Evolutionary conservation across 2,797 vertebrate genomes (phyloP), one percentile per base, ranked within the genome.

Genomic region (Heterohyrax brucei): DNA sequence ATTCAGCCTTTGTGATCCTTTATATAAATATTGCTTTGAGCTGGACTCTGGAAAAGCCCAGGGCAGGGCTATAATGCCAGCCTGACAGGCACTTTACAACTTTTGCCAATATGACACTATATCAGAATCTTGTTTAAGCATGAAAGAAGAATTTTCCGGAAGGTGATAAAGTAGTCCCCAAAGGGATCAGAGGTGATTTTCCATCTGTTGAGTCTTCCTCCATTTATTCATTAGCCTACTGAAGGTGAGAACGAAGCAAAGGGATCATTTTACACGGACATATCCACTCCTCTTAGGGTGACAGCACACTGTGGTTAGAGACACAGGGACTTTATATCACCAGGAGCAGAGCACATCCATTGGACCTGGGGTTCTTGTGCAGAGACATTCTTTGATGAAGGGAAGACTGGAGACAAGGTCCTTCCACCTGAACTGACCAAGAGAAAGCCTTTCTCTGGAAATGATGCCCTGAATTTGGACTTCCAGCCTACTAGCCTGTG

Each of bases 121-220:
- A 95, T 97, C 84, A 96, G 97, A 95, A 97, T 89, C 61, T 93
- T 97, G 94, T 92, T 79, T 95, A 95, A 94, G 56, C 82, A 97
- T 95, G 91, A 97, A 94, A 93, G 92, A 92, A 76, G 86, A 91
- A 96, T 92, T 92, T 82, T 97, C 75, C 46, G 50, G 83, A 96
- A 95, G 44, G 21, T 53, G 89, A 90, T 70, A 72, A 96, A 97
- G 24, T 24, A 87, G 80, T 94, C 88, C 87, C 95, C 68, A 89
- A 93, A 95, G 93, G 24, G 46, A 91, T 61, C 88, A 85, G 62
- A 53, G 1, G 3, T 9, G 75, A 95, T 91, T 94, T 96, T 95
- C 81, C 79, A 94, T 91, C 93, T 94, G 83, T 64, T 68, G 90
- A 92, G 48, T 66, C 33, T 87, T 80, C 82, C 78, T 70, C 87